Percentiles rank a stretch among this genome's conserved stretches.
Evolutionary conservation across 2,113 vertebrate species (phyloP).

Genomic region (Copsychus sechellarum): DNA sequence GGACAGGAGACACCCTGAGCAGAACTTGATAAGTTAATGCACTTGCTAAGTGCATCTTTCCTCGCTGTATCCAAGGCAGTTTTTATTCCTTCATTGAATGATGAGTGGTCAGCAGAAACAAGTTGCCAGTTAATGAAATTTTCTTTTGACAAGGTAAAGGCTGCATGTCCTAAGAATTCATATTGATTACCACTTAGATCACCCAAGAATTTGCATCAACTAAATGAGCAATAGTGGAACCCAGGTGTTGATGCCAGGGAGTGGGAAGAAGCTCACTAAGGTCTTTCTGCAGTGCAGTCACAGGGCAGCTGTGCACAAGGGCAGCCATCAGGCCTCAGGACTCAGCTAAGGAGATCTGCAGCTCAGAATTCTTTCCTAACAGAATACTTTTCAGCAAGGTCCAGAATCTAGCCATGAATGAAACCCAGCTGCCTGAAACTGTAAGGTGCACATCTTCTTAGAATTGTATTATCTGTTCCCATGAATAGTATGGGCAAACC

Average conservation of each 20-base stretch:
- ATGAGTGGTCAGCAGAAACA: background rate
- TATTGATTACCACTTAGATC: background rate
- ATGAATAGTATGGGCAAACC: background rate
- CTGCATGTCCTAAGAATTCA: background rate
- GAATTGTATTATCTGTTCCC: background rate
- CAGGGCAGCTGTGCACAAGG: background rate
- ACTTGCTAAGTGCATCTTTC: background rate
- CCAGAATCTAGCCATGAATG: background rate
- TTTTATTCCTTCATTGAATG: background rate
- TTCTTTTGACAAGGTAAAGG: background rate
- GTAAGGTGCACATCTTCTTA: background rate
- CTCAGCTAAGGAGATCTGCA: background rate
- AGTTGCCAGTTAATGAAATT: background rate
- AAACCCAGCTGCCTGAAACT: background rate
- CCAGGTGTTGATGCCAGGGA: background rate
- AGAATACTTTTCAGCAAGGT: background rate
- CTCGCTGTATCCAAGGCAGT: rapidly evolving
- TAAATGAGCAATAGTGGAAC: background rate
- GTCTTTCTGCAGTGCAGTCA: background rate
- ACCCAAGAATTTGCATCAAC: background rate
- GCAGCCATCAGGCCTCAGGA: rapidly evolving
- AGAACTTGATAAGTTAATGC: background rate
- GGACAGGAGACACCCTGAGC: background rate
- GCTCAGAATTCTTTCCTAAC: background rate
- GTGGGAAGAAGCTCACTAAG: background rate